Conservation (phyloP, 2,888 invertebrate genomes). For the Acanthococcus lagerstroemiae region DNA sequence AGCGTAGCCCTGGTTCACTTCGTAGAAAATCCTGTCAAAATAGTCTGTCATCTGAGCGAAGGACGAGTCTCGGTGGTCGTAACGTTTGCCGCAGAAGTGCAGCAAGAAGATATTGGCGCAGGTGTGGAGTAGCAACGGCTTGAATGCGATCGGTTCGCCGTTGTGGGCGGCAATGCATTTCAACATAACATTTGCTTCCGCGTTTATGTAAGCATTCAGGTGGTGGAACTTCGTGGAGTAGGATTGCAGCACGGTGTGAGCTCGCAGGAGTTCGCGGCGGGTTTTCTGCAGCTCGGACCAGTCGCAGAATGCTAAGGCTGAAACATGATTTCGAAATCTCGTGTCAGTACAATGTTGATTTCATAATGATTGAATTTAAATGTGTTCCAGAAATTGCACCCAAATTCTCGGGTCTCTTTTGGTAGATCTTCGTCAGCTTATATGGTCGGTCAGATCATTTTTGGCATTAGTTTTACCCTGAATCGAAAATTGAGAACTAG, state of each 20-base stretch:
- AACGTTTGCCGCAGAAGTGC: conserved; percentile 51
- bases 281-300: conserved; percentile 55
- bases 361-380: not conserved
- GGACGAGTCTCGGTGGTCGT: conserved; percentile 42
- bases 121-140: conserved; percentile 45
- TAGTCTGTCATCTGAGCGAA: conserved; percentile 47
- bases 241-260: conserved; percentile 51
- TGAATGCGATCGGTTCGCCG: conserved; percentile 40
- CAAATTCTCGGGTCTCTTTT: no score
- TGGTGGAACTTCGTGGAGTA: conserved; percentile 46
- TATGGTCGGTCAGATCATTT: no score
- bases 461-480: no score
- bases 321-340: no score
- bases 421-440: no score
- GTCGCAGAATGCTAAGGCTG: conserved; percentile 59
- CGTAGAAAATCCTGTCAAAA: conserved; percentile 56
- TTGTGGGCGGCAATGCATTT: conserved; percentile 31
- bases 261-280: conserved; percentile 50
- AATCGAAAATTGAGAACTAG: no score
- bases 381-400: no score
- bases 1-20: conserved; percentile 57
- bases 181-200: conserved; percentile 15
- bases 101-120: conserved; percentile 53
- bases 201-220: conserved; percentile 36
- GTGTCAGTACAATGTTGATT: not conserved